These are phyloP conservation scores for Mylabris phalerata DNA, from an alignment of 1,140 invertebrate genomes.

Conservation along the genomic window DNA sequence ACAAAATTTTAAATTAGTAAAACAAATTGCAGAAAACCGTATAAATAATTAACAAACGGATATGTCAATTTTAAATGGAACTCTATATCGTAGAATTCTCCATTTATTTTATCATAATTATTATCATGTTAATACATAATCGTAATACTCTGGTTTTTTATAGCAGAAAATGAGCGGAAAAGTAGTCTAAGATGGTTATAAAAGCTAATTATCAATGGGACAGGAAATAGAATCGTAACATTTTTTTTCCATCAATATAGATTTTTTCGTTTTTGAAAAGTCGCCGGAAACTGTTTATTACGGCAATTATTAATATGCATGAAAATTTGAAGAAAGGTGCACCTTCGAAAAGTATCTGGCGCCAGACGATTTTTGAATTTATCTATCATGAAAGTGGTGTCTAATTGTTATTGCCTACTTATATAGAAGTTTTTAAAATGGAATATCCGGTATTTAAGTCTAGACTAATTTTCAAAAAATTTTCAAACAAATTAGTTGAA, in stretches of 20 bases:
- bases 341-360: constrained; percentile 4
- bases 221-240: constrained; percentile 1
- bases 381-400: not conserved
- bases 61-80: not conserved
- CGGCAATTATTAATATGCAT: constrained; percentile 7
- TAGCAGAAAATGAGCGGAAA: not conserved
- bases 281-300: constrained; percentile 13
- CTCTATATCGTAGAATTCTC: too few species aligned
- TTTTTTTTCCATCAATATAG: constrained; percentile 3
- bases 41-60: not conserved
- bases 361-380: constrained; percentile 10
- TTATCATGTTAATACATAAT: too few species aligned
- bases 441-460: too few species aligned
- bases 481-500: too few species aligned
- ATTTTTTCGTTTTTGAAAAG: not conserved
- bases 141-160: too few species aligned
- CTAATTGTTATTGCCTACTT: not conserved
- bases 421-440: too few species aligned
- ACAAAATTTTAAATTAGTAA: not conserved
- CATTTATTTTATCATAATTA: too few species aligned
- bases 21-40: not conserved
- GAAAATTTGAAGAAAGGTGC: constrained; percentile 3
- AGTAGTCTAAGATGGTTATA: constrained; percentile 1
- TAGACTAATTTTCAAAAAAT: too few species aligned
- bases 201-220: constrained; percentile 5